Percentiles rank a stretch among this genome's conserved stretches.
These are phyloP conservation scores for Mythimna ferrago DNA, from an alignment of 2,888 invertebrate genomes.

Conservation along the genomic window DNA sequence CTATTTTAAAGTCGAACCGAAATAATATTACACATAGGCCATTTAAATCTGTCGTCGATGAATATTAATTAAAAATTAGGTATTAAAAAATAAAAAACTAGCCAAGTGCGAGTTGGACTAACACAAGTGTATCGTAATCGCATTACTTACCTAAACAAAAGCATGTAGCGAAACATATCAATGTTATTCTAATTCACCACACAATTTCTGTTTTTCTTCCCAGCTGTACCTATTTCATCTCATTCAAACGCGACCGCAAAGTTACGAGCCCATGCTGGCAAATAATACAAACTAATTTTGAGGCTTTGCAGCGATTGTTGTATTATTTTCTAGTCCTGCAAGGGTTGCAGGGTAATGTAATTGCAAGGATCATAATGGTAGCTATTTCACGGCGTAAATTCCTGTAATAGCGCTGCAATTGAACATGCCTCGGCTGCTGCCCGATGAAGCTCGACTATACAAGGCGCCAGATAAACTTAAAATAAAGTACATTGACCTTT, in stretches of 20 bases:
- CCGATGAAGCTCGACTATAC: conserved; percentile 32
- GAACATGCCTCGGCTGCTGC: conserved; percentile 52
- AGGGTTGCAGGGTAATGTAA: conserved; percentile 56
- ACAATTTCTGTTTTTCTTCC: conserved; percentile 26
- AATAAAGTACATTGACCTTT: too few relatives aligned
- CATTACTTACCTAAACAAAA: not conserved
- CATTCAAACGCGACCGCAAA: conserved; percentile 62
- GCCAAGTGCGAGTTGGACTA: too few relatives aligned
- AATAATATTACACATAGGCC: too few relatives aligned
- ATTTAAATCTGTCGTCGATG: too few relatives aligned
- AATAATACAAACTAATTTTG: conserved; percentile 58
- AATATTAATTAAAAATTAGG: too few relatives aligned
- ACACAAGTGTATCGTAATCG: too few relatives aligned
- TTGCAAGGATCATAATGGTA: conserved; percentile 70
- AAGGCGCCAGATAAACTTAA: conserved; percentile 8
- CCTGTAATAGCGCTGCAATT: conserved; percentile 78
- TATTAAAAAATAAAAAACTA: too few relatives aligned
- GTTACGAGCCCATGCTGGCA: conserved; percentile 26
- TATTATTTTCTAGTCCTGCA: conserved; percentile 61
- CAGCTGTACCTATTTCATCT: conserved; percentile 40
- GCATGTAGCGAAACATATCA: not conserved
- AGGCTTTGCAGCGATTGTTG: conserved; percentile 50
- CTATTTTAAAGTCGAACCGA: too few relatives aligned
- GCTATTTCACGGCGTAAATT: conserved; percentile 78
- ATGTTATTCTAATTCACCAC: conserved; percentile 16